Evolutionary conservation across 2,888 invertebrate genomes (phyloP), one percentile per base, ranked within the genome.

Genomic region (Drosophila parthenogenetica): DNA sequence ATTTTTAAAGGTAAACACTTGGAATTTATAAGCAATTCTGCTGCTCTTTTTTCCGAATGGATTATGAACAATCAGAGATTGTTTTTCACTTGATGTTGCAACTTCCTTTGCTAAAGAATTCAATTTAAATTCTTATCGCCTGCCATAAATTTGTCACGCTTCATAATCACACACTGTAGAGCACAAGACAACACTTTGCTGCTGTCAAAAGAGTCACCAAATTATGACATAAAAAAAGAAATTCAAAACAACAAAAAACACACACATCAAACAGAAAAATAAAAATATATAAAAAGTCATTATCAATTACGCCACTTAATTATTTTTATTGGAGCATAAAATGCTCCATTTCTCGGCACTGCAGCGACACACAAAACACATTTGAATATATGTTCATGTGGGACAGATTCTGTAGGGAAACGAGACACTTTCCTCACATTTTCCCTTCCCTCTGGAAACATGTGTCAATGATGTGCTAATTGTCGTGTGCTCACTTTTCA

Each of bases 301-400:
- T 85, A 87, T 89, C 89, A 85, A 85, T 85, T 85, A 89, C 87
- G 84, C 66, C 89, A 87, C 89, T 89, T 85, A 85, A 85, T 83
- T 83, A 83, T 87, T 89, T 85, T 87, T 89, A 85, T 85, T 85
- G 85, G 87, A 85, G 84, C 89, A 87, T 83, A 86, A 83, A 83
- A 88, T 83, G 83, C 78, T 83, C 89, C 89, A 83, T 83, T 83
- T 86, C 87, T 75, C 75, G 74, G 53, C 55, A 58, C n/a, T 64
- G 63, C 68, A 55, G 65, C 70, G 70, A 62, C 49, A 57, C 61
- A 66, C 60, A 40, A n/a, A 42, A n/a, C 54, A 53, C 37, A 46
- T 17, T 13, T 17, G 25, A 16, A 8, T 53, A 54, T 45, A 50
- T 48, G 49, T 16, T 8, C n/a, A 37, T 37, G 8, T 37, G 43